Conservation (phyloP, 2,797 vertebrate species). For the Furcifer pardalis region DNA sequence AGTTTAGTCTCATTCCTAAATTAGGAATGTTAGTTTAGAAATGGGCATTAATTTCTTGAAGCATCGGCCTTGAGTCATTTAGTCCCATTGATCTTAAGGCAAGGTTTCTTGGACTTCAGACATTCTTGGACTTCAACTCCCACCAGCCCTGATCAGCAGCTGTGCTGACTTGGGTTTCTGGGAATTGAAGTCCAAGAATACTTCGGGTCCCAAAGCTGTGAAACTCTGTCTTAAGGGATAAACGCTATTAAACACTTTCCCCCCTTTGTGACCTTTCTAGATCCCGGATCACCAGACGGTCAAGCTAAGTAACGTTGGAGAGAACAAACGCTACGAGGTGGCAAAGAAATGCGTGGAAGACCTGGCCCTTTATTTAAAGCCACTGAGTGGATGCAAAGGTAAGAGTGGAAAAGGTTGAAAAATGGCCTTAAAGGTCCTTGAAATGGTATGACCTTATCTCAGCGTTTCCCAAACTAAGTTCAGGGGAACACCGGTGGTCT, state of each 20-base stretch:
- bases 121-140: too few species aligned
- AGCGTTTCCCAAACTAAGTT: too few species aligned
- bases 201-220: too few species aligned
- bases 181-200: too few species aligned
- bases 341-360: slow-evolving; percentile 93
- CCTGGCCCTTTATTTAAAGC: slow-evolving; percentile 94
- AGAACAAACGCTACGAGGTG: slow-evolving; percentile 91
- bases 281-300: slow-evolving; percentile 88
- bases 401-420: slow-evolving; percentile 26
- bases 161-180: too few species aligned
- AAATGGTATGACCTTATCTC: too few species aligned
- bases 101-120: too few species aligned
- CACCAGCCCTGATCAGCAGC: too few species aligned
- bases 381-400: slow-evolving; percentile 92
- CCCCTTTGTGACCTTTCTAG: slow-evolving; percentile 69
- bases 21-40: neutral
- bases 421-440: too few species aligned
- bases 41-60: neutral
- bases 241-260: neutral
- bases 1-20: neutral
- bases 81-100: too few species aligned
- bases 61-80: neutral
- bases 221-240: neutral
- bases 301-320: slow-evolving; percentile 85
- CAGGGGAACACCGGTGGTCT: too few species aligned